These are phyloP conservation scores for Rhopalosiphum padi DNA, from an alignment of 1,140 invertebrate genomes.

Conservation along the genomic window DNA sequence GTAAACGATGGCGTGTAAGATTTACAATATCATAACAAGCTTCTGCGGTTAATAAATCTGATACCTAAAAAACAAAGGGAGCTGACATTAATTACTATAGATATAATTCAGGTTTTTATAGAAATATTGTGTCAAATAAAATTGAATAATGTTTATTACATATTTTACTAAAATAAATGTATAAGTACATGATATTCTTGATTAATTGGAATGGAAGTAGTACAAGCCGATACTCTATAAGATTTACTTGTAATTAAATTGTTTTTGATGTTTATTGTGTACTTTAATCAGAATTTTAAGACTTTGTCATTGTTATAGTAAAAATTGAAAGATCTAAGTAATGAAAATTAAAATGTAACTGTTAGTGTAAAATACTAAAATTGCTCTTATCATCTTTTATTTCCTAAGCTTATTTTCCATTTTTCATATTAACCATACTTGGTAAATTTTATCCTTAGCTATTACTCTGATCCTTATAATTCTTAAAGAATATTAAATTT, in stretches of 20 bases:
- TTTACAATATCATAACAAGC: constrained; percentile 53
- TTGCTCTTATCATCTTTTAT: constrained; percentile 8
- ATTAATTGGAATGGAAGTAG: constrained; percentile 27
- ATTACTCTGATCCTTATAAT: not conserved
- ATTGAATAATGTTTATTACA: not conserved
- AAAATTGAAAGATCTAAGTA: constrained; percentile 41
- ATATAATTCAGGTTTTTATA: constrained; percentile 6
- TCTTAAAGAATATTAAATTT: not conserved
- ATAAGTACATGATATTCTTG: not conserved
- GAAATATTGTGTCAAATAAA: constrained; percentile 51
- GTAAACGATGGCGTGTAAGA: constrained; percentile 55
- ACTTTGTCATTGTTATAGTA: constrained; percentile 43
- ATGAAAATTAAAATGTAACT: constrained; percentile 38
- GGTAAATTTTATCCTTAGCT: not conserved
- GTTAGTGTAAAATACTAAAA: constrained; percentile 21
- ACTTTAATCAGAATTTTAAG: constrained; percentile 42
- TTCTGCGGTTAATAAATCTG: constrained; percentile 58
- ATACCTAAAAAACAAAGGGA: constrained; percentile 33
- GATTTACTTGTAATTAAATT: constrained; percentile 34
- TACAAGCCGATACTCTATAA: constrained; percentile 6
- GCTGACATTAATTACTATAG: not conserved
- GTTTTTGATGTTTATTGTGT: constrained; percentile 23
- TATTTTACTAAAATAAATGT: not conserved
- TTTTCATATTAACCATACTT: not conserved
- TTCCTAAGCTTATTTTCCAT: not conserved